Base-by-base conservation (phyloP, 1,140 invertebrate genomes). In the Aphidius gifuensis region DNA sequence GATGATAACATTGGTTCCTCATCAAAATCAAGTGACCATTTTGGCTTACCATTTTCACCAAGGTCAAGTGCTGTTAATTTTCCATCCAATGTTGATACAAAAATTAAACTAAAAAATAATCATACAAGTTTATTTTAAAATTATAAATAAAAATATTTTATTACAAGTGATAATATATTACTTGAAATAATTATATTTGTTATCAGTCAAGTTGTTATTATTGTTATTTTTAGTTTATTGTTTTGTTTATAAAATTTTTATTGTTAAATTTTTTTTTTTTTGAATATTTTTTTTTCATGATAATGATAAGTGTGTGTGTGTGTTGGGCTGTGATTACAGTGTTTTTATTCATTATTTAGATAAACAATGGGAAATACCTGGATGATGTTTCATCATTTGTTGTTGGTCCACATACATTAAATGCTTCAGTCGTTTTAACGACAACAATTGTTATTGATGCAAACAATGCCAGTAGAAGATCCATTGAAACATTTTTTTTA, bases 51-150 rank as follows among this genome's bases (percentile, higher is more conserved):
- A 68, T 85, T 83, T 55, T 86, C 79, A 21, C 81, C 78, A 23
- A 85, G 78, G 76, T 92, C 88, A 58, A 96, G 78, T 5, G 92
- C 92, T 57, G 90, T 88, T 40, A 97, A 65, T 64, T 85, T 85
- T 5, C 94, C 94, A 87, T 97, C 93, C 50, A 96, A 78, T 43
- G 93, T 95, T 70, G 91, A 94, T 38, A 97, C 87, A 69, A 94
- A 86, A 9, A 96, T 74, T 45, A 93, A 81, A 69, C 89, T 91
- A 71, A 53, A 84, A 84, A 68, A 65, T 65, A 32, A 61, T 53
- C n/a, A 6, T 9, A n/a, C 0, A 9, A 39, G 6, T 11, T 42
- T 47, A 48, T 46, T 53, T 32, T 1, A 11, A 6, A 21, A 5
- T 5, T 48, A 48, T 11, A 9, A 21, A n/a, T n/a, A 21, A 50